phyloP scores from a whole-genome alignment of 2,113 vertebrate genomes.

The Mus spicilegus region DNA sequence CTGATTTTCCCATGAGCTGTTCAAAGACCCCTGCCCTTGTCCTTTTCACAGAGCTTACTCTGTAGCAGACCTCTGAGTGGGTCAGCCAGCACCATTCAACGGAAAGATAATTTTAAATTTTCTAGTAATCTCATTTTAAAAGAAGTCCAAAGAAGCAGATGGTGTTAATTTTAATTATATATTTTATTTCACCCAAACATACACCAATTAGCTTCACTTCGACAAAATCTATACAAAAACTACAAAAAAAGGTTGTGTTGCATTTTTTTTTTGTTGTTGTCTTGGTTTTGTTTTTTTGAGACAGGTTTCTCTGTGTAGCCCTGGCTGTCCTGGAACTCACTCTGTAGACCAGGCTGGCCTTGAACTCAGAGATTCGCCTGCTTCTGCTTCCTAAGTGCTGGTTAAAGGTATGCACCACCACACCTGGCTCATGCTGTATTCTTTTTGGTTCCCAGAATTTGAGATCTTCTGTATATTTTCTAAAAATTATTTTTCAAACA shows the following conservation, averaged over 20 bases:
- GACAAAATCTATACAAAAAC: slow-evolving; percentile 22
- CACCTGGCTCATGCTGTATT: neutral
- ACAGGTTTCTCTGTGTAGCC: neutral
- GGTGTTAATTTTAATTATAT: neutral
- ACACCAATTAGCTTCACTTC: neutral
- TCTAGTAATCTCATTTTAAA: neutral
- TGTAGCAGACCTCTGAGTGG: neutral
- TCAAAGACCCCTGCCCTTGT: neutral
- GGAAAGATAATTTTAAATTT: neutral
- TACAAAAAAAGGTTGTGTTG: neutral
- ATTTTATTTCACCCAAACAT: neutral
- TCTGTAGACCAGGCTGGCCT: neutral
- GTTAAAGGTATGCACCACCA: neutral
- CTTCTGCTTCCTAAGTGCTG: neutral
- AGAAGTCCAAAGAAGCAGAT: neutral
- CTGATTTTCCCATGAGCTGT: neutral
- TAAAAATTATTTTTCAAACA: neutral
- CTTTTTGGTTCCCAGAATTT: neutral
- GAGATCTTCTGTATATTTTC: neutral
- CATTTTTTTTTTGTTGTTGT: neutral
- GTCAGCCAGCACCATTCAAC: neutral
- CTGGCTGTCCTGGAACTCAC: neutral
- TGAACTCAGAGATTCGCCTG: neutral
- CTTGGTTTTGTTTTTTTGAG: neutral
- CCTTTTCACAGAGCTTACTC: neutral